Conservation (phyloP, 2,113 vertebrate species). For the Ranitomeya variabilis region DNA sequence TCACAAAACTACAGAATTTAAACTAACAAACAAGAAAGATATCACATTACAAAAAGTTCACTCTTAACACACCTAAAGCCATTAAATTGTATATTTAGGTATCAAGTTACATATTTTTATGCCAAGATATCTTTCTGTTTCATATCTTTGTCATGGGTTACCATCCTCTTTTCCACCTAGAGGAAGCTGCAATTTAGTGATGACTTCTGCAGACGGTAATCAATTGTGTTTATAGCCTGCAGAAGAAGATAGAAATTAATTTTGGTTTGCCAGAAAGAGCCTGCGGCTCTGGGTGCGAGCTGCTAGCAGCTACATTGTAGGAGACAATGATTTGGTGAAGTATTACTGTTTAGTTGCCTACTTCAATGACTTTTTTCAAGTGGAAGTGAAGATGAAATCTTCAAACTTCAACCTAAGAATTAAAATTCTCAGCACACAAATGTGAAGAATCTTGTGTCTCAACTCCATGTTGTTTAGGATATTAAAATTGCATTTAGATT, state of each 20-base stretch:
- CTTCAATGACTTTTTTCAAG: neutral
- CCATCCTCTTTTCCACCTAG: neutral
- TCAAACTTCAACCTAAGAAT: neutral
- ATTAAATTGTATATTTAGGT: too few relatives aligned
- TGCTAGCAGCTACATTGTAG: neutral
- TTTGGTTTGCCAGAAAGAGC: neutral
- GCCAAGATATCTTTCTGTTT: too few relatives aligned
- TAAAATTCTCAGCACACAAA: neutral
- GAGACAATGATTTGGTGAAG: neutral
- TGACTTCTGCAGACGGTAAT: neutral
- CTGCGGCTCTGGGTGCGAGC: neutral
- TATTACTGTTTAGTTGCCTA: neutral
- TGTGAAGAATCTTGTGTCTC: neutral
- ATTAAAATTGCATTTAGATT: neutral
- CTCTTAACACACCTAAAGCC: too few relatives aligned
- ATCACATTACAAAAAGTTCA: too few relatives aligned
- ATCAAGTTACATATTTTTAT: too few relatives aligned
- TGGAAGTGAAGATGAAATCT: neutral
- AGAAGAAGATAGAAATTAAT: neutral
- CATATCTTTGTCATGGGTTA: too few relatives aligned
- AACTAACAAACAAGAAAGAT: too few relatives aligned
- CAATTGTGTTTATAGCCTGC: neutral
- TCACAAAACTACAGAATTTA: too few relatives aligned
- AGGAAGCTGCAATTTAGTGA: neutral
- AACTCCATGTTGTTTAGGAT: neutral